Evolutionary conservation across 2,888 invertebrate species (phyloP).

Genomic region (Temnothorax ravouxi): DNA sequence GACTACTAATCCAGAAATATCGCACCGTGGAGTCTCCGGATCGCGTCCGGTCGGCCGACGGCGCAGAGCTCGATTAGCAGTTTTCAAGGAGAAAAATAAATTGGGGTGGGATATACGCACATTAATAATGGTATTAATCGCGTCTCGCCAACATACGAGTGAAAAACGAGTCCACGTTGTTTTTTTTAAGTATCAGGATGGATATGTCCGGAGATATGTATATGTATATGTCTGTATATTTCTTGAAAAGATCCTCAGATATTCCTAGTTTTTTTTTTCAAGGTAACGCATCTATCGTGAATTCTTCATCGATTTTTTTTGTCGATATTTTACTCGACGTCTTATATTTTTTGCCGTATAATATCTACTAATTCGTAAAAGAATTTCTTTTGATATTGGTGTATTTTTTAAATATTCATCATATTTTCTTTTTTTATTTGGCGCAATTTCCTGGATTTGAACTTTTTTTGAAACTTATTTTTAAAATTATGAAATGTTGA

Average conservation of each 20-base stretch:
- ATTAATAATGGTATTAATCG: slow-evolving; percentile 59
- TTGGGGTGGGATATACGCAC: slow-evolving; percentile 21
- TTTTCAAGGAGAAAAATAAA: slow-evolving; percentile 22
- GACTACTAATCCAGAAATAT: slow-evolving; percentile 57
- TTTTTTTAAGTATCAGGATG: slow-evolving; percentile 7
- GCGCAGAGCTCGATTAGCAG: background rate
- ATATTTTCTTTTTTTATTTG: too few relatives aligned
- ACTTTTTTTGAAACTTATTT: too few relatives aligned
- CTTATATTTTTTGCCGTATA: background rate
- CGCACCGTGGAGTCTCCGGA: background rate
- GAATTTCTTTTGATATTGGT: background rate
- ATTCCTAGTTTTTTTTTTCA: background rate
- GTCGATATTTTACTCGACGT: background rate
- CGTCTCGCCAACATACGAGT: slow-evolving; percentile 37
- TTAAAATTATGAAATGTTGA: too few relatives aligned
- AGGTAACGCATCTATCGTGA: background rate
- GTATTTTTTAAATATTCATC: too few relatives aligned
- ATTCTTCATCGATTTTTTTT: background rate
- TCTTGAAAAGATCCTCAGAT: background rate
- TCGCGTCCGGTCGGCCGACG: background rate
- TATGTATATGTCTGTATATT: background rate
- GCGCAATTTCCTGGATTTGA: too few relatives aligned
- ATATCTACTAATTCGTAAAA: background rate
- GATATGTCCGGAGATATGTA: background rate
- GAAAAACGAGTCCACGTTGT: slow-evolving; percentile 55